A percentile compares a stretch with the other conserved stretches of the same genome.
phyloP scores from a whole-genome alignment of 2,797 vertebrate species.

The Centropyge bicolor region DNA sequence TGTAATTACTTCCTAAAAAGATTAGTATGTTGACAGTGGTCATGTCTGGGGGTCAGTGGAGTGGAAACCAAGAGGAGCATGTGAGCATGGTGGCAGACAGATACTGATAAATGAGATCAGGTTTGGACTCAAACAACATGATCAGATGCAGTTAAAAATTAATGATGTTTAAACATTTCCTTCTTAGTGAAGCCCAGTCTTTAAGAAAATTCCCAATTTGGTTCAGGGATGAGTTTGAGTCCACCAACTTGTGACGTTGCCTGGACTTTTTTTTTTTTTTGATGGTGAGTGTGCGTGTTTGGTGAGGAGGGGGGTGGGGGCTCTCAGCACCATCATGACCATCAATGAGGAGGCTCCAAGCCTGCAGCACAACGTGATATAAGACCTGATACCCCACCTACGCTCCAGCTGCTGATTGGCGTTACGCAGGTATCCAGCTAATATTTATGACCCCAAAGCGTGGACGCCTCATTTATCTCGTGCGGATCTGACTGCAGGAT shows the following conservation, averaged over 20 bases:
- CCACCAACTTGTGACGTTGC: slow-evolving; percentile 37
- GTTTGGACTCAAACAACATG: neutral
- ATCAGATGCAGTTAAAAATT: neutral
- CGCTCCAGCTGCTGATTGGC: slow-evolving; percentile 85
- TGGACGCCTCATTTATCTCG: slow-evolving; percentile 65
- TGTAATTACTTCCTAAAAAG: slow-evolving; percentile 79
- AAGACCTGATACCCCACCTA: slow-evolving; percentile 80
- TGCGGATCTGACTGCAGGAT: slow-evolving; percentile 63
- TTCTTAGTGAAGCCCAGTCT: neutral
- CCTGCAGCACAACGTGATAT: slow-evolving; percentile 61
- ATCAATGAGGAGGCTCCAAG: slow-evolving; percentile 68
- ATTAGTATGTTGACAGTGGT: slow-evolving; percentile 72
- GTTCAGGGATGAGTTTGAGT: neutral
- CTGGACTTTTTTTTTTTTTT: slow-evolving; percentile 4
- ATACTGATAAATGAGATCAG: neutral
- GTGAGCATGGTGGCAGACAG: slow-evolving; percentile 5
- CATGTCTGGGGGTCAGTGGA: slow-evolving; percentile 59
- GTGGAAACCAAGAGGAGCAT: slow-evolving; percentile 47
- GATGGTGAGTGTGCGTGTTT: slow-evolving; percentile 21
- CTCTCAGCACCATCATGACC: slow-evolving; percentile 56
- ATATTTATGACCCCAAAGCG: slow-evolving; percentile 81
- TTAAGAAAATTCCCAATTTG: neutral
- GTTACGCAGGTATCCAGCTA: slow-evolving; percentile 79
- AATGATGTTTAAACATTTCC: neutral
- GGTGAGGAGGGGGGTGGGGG: slow-evolving; percentile 15